Evolutionary conservation across 2,888 invertebrate species (phyloP), one percentile per base, ranked within the genome.

Genomic region (Alloplasta piceator): DNA sequence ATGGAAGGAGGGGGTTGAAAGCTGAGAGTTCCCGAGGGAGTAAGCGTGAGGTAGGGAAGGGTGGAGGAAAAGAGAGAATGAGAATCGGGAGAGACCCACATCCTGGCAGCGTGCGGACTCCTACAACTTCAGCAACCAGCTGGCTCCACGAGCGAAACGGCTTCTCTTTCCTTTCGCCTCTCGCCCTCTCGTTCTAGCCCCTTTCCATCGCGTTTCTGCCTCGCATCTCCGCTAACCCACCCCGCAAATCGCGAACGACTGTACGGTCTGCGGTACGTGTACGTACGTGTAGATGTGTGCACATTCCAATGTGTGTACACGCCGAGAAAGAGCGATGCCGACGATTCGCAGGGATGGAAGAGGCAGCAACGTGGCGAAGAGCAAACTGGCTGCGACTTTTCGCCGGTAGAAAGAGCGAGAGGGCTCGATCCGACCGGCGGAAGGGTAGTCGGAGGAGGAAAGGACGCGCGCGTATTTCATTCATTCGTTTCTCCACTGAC

Each of bases 101-200:
- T 89, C 88, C 88, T 90, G 87, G 83, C 86, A n/a, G 36, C 67
- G 64, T 38, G 26, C 26, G 46, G 87, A 89, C 90, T 90, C 89
- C 90, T 90, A 89, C 89, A 90, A 91, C 89, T 91, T 90, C 84
- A 85, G 86, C 86, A 87, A 88, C 88, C 89, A 90, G 90, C 89
- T 90, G 89, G 90, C 86, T 88, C 70, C 80, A 50, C 26, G 68
- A 55, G 63, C 48, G 48, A 48, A n/a, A 43, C 64, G 56, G 41
- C 26, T 75, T 73, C 73, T 60, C 58, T 77, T 70, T 73, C 78
- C 70, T 74, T 56, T 58, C 12, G 26, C 26, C 26, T 26, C 26
- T 26, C 26, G 1, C 26, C 1, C 26, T 26, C 26, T 26, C n/a
- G n/a, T n/a, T n/a, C 1, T 26, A 26, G 26, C 73, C 70, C 46